Base-by-base conservation (phyloP, 1,140 invertebrate genomes). In the Copidosoma floridanum region DNA sequence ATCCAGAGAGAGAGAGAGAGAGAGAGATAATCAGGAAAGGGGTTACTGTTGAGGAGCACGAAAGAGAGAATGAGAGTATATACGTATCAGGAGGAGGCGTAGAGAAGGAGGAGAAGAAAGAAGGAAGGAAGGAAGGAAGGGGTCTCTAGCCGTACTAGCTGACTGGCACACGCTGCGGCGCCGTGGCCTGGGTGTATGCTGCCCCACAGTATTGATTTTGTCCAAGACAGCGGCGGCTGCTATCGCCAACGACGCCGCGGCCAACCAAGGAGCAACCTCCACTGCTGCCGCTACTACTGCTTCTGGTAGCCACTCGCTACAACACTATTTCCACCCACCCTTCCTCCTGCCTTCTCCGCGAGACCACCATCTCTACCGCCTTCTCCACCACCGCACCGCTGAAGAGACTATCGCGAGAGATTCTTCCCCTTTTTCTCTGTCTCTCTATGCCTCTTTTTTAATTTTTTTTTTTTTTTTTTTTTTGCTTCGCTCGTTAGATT, bases 171-270 rank as follows among this genome's bases (percentile, higher is more conserved):
- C n/a, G n/a, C 11, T 32, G 41, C 41, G 11, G 35, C 73, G 69
- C 68, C 72, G 29, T 1, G 20, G 37, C 27, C 20, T 24, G 72
- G 72, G 72, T 77, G 71, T n/a, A n/a, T n/a, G n/a, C n/a, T n/a
- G n/a, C n/a, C 69, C 76, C 77, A 75, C 76, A 80, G 78, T 79
- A 79, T 81, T 79, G 78, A 79, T 81, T 79, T 81, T 79, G 78
- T 79, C 78, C 78, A 79, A 79, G 77, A 80, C 78, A 78, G 77
- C 72, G 53, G 63, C 64, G 71, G 65, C 57, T 65, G 63, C 54
- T 37, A 11, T 21, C 72, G 74, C 68, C 71, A 66, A 72, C 72
- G 66, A 68, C 69, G 76, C 76, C 77, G 76, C 68, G 76, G 75
- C 77, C 76, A 80, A 79, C 78, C 75, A 77, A 16, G 35, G 73